Evolutionary conservation across 1,140 invertebrate species (phyloP), one percentile per base, ranked within the genome.

Genomic region (Philaenus spumarius): DNA sequence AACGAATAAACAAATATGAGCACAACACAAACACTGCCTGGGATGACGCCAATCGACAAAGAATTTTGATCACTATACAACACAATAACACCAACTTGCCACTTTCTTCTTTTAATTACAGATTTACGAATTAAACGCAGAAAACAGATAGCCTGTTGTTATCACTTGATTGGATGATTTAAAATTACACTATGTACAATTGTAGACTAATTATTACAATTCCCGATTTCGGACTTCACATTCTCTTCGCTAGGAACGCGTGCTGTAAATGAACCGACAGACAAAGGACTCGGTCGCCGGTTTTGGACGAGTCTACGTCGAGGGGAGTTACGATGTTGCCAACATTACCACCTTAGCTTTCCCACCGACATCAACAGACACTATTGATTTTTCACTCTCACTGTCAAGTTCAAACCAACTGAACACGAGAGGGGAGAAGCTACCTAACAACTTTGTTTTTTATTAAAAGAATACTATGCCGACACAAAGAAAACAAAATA

Each of bases 111-210:
- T 4, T 30, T 9, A 30, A 30, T n/a, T 30, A 30, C 26, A 30
- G 9, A 30, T 30, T 9, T 3, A 30, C 9, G 26, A 30, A 30
- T 30, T 30, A 30, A 30, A 30, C 3, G 26, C 9, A 30, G 26
- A 30, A 30, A 30, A 9, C 26, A 3, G 50, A 22, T 14, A 2
- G 3, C 30, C 35, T 19, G 35, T 11, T n/a, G 23, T 53, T 37
- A 39, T 53, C 50, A 53, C 50, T 53, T 22, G 50, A 17, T 53
- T 30, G 3, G 3, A 9, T 30, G 3, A 37, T 37, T 53, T 37
- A 37, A 53, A 53, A 53, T 53, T 53, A 53, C 50, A 53, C 50
- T 53, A 53, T 53, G 35, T 53, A 53, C 50, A 53, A 53, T 53
- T 30, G 26, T 30, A 30, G 26, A 30, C 26, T 30, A 30, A 30